Percentiles rank a stretch among this genome's conserved stretches.
Conservation (phyloP, 2,888 invertebrate species). For the Ochropleura leucogaster region DNA sequence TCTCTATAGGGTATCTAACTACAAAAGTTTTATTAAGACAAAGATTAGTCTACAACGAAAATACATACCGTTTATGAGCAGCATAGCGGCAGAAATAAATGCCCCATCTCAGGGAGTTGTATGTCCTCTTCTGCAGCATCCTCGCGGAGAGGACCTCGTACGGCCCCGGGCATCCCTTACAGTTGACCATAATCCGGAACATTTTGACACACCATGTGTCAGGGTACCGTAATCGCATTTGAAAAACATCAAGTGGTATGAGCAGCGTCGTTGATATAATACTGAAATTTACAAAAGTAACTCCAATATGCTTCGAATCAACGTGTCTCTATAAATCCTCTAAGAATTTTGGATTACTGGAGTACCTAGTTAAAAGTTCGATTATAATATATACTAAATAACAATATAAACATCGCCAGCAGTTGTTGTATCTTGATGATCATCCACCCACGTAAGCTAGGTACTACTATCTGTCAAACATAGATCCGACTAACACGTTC, state of each 20-base stretch:
- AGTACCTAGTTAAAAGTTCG: not conserved
- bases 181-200: conserved; percentile 49
- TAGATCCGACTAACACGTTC: not conserved
- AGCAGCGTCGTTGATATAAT: conserved; percentile 51
- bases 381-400: not conserved
- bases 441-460: not conserved
- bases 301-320: not conserved
- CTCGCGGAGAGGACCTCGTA: conserved; percentile 32
- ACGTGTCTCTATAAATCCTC: not conserved
- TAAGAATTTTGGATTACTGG: not conserved
- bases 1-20: not conserved
- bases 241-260: conserved; percentile 47
- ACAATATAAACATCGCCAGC: not conserved
- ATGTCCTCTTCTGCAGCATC: conserved; percentile 40
- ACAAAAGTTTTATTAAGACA: not conserved
- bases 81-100: conserved; percentile 46
- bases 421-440: not conserved
- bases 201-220: conserved; percentile 56
- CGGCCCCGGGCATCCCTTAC: conserved; percentile 38
- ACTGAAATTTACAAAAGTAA: conserved; percentile 45
- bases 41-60: not conserved
- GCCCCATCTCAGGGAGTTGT: conserved; percentile 40
- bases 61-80: conserved; percentile 30
- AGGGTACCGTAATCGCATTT: conserved; percentile 56
- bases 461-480: not conserved